Percentiles rank a stretch among this genome's conserved stretches.
phyloP scores from a whole-genome alignment of 2,113 vertebrate genomes.

The Sceloporus undulatus region DNA sequence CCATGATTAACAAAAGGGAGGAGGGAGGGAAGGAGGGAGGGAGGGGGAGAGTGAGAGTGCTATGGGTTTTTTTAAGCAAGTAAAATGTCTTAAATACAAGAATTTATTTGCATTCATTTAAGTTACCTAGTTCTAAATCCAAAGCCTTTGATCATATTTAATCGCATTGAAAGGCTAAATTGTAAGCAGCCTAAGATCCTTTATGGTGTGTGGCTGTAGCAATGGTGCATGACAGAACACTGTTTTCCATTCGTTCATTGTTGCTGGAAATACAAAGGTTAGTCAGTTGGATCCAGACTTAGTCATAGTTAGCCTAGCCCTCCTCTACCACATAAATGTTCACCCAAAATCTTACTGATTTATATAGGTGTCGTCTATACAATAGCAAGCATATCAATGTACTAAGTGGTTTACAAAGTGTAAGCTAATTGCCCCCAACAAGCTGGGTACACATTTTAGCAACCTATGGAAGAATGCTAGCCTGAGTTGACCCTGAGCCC shows the following conservation, averaged over 20 bases:
- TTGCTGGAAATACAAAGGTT: conserved; percentile 69
- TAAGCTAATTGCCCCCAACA: too few relatives aligned
- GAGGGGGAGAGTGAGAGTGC: not conserved
- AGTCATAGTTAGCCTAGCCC: too few relatives aligned
- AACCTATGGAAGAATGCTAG: too few relatives aligned
- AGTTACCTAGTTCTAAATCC: conserved; percentile 60
- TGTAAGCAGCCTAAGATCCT: conserved; percentile 61
- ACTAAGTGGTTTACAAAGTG: too few relatives aligned
- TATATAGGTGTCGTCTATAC: not conserved
- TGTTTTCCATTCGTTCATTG: conserved; percentile 70
- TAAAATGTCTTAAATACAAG: conserved; percentile 57
- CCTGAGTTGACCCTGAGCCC: too few relatives aligned
- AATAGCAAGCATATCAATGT: too few relatives aligned
- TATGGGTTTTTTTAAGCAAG: conserved; percentile 38
- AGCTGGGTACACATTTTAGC: too few relatives aligned
- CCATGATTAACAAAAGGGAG: conserved; percentile 48
- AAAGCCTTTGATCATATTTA: conserved; percentile 68
- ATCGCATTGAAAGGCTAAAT: conserved; percentile 64
- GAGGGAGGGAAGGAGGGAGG: too few relatives aligned
- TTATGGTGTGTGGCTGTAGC: conserved; percentile 51
- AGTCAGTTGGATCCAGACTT: too few relatives aligned
- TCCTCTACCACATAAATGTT: not conserved
- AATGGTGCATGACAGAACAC: conserved; percentile 56
- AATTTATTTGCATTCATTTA: conserved; percentile 67
- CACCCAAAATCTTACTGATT: not conserved